phyloP scores from a whole-genome alignment of 2,888 invertebrate species.

The Dryomyza anilis region DNA sequence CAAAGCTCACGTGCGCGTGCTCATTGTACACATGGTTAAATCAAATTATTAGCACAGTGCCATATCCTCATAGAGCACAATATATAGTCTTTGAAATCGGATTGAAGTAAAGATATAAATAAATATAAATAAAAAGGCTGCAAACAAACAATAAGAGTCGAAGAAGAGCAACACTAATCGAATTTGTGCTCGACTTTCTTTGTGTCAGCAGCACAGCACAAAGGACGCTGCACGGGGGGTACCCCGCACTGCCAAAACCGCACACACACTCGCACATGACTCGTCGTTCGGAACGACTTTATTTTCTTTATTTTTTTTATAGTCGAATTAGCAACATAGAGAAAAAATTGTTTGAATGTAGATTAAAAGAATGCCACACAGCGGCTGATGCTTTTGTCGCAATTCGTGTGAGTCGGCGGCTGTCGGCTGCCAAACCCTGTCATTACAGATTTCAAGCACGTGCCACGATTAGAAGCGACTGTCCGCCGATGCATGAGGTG shows the following conservation, averaged over 20 bases:
- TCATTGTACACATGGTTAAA: too few species aligned
- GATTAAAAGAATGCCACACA: constrained; percentile 10
- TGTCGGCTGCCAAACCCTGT: constrained; percentile 30
- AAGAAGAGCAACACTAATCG: constrained; percentile 8
- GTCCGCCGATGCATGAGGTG: constrained; percentile 32
- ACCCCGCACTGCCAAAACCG: not conserved
- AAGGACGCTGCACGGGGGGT: not conserved
- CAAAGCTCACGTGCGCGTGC: too few species aligned
- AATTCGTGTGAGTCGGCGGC: not conserved
- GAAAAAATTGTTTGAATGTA: too few species aligned
- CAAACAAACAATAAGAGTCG: constrained; percentile 8
- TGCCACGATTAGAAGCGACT: constrained; percentile 38
- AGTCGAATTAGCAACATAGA: constrained; percentile 18
- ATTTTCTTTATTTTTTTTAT: constrained; percentile 5
- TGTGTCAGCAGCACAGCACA: not conserved
- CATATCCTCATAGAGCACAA: too few species aligned
- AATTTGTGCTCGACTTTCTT: constrained; percentile 7
- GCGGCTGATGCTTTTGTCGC: not conserved
- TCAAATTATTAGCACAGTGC: too few species aligned
- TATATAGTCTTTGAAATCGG: too few species aligned
- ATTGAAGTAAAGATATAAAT: not conserved
- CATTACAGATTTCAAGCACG: constrained; percentile 39
- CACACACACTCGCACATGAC: constrained; percentile 4
- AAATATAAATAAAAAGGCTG: not conserved
- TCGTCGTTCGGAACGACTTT: not conserved